Percentiles rank a stretch among this genome's conserved stretches.
phyloP scores from a whole-genome alignment of 2,888 invertebrate genomes.

The Heliconius charithonia region DNA sequence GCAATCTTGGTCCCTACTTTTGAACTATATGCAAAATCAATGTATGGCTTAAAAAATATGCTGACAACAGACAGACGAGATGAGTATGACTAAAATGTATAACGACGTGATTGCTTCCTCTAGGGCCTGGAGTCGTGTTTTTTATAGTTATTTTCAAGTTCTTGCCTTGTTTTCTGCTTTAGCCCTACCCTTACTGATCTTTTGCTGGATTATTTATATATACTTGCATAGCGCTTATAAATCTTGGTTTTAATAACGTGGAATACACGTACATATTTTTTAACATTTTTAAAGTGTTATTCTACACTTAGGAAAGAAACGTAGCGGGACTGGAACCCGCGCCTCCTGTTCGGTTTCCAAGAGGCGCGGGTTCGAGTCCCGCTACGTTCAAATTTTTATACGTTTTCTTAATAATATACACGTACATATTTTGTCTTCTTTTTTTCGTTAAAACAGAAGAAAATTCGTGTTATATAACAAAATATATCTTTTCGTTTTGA shows the following conservation, averaged over 20 bases:
- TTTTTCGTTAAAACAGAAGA: neutral
- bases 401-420: too few species aligned
- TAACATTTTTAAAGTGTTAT: too few species aligned
- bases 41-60: slow-evolving; percentile 26
- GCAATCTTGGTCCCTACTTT: slow-evolving; percentile 27
- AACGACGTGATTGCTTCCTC: slow-evolving; percentile 19
- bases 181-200: slow-evolving; percentile 2
- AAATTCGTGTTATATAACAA: neutral
- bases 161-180: slow-evolving; percentile 12
- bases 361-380: too few species aligned
- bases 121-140: slow-evolving; percentile 1
- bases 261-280: neutral
- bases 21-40: slow-evolving; percentile 23
- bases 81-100: slow-evolving; percentile 6
- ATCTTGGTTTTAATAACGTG: neutral
- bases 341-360: too few species aligned
- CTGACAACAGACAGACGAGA: slow-evolving; percentile 18
- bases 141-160: slow-evolving; percentile 9
- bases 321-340: too few species aligned
- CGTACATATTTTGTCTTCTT: too few species aligned
- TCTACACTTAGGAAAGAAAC: too few species aligned
- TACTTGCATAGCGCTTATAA: neutral
- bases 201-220: neutral
- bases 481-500: too few species aligned
- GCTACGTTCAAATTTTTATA: too few species aligned